These are phyloP conservation scores for Rhinoraja longicauda DNA, from an alignment of 2,797 vertebrate genomes.

Conservation along the genomic window DNA sequence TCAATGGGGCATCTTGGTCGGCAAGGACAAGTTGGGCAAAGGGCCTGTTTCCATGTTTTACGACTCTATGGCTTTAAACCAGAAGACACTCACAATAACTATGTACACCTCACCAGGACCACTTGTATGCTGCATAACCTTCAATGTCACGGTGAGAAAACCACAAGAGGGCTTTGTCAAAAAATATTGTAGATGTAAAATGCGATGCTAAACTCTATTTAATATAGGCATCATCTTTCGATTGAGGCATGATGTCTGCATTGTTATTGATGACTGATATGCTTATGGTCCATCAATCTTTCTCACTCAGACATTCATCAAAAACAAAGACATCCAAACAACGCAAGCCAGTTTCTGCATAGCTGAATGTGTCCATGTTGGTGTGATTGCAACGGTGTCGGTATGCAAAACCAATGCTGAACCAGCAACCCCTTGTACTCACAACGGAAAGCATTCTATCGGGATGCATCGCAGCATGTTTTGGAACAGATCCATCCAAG, in stretches of 20 bases:
- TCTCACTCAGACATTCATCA: not conserved
- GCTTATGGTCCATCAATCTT: not conserved
- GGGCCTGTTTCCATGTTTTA: too few relatives aligned
- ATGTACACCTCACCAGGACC: not conserved
- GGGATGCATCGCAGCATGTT: too few relatives aligned
- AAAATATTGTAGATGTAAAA: conserved; percentile 15
- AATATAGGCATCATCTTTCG: too few relatives aligned
- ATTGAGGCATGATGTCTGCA: not conserved
- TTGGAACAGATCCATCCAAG: too few relatives aligned
- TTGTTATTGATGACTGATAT: not conserved
- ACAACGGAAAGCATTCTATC: too few relatives aligned
- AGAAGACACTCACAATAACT: too few relatives aligned
- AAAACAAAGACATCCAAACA: not conserved
- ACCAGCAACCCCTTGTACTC: too few relatives aligned
- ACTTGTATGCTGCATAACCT: not conserved
- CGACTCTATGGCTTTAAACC: too few relatives aligned
- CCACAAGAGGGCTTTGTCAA: not conserved
- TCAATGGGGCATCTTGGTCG: too few relatives aligned
- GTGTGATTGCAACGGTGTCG: not conserved
- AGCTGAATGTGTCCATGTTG: not conserved
- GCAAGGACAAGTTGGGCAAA: too few relatives aligned
- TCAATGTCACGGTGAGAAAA: not conserved
- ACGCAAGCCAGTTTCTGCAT: not conserved
- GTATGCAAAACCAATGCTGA: not conserved
- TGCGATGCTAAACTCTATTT: not conserved